Base-by-base conservation (phyloP, 2,113 vertebrate genomes). In the Caranx melampygus region DNA sequence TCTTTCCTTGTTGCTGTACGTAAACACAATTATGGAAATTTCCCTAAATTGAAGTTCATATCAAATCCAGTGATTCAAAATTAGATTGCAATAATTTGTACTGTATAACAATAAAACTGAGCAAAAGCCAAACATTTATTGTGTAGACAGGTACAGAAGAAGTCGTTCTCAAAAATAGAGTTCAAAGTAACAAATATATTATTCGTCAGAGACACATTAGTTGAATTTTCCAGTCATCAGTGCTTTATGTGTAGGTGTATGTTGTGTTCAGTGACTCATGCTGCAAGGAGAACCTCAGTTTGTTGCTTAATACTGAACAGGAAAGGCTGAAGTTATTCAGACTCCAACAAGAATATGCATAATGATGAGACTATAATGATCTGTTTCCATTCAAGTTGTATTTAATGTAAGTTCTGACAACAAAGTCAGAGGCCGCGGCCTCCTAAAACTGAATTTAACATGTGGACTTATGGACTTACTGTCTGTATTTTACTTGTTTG, bases 21-120 rank as follows among this genome's bases (percentile, higher is more conserved):
- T 78, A 81, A 81, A 82, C 40, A 63, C 51, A 66, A 85, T 82
- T 63, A 87, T 70, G 47, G 82, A 79, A 74, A 73, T 49, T 26
- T 68, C 64, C 55, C 47, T 54, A 31, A 70, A 72, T 37, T 57
- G 42, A 86, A 75, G 31, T 33, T 71, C 44, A 4, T 62, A 75
- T 79, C 62, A 86, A 78, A 65, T 26, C 15, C 20, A 5, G 15
- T 20, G 47, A 40, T 77, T 77, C 70, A 70, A 69, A 75, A 40
- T 63, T 52, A 66, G 58, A 26, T n/a, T 63, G 4, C 33, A 58
- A 58, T 13, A 49, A 13, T 47, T 18, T 14, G 35, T 21, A 44
- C 31, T 44, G 35, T 44, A 34, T 44, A 44, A 67, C 31, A 6
- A 33, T 3, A 31, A 8, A 35, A 64, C 26, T 9, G 3, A 67